phyloP scores from a whole-genome alignment of 2,888 invertebrate genomes.

The Cloeon dipterum region DNA sequence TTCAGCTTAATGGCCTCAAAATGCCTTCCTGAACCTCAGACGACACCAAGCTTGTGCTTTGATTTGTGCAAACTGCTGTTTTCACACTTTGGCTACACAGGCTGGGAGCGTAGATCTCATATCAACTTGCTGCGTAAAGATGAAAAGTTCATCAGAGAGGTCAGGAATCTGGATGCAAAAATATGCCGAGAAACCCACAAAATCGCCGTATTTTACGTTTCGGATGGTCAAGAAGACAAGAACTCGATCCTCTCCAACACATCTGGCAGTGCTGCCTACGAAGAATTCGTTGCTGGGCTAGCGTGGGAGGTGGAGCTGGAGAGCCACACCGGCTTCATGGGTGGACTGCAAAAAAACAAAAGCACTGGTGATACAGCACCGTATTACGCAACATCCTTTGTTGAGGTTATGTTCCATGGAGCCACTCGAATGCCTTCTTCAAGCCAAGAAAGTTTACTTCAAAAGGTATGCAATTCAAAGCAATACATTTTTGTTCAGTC shows the following conservation, averaged over 20 bases:
- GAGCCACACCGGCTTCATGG: slow-evolving; percentile 84
- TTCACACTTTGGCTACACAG: slow-evolving; percentile 72
- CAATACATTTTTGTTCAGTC: no score
- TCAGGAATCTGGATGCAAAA: slow-evolving; percentile 83
- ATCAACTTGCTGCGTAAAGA: slow-evolving; percentile 71
- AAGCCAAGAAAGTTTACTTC: slow-evolving; percentile 63
- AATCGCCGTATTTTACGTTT: slow-evolving; percentile 93
- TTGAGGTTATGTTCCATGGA: slow-evolving; percentile 92
- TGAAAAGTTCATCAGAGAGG: slow-evolving; percentile 69
- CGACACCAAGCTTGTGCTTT: slow-evolving; percentile 37
- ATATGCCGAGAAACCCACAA: slow-evolving; percentile 85
- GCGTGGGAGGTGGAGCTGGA: slow-evolving; percentile 78
- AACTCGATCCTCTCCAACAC: slow-evolving; percentile 79
- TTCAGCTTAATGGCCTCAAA: slow-evolving; percentile 25
- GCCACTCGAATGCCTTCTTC: slow-evolving; percentile 91
- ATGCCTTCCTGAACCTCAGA: slow-evolving; percentile 19
- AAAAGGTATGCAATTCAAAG: no score
- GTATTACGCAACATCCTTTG: slow-evolving; percentile 79
- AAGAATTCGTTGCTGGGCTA: slow-evolving; percentile 51
- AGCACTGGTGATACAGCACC: slow-evolving; percentile 85
- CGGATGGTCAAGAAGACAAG: slow-evolving; percentile 92
- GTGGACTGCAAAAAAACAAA: slow-evolving; percentile 69
- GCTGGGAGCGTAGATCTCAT: slow-evolving; percentile 68
- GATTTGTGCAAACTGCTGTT: slow-evolving; percentile 73
- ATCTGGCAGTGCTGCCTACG: slow-evolving; percentile 81